Evolutionary conservation across 1,140 invertebrate species (phyloP).

Genomic region (Grapholita molesta): DNA sequence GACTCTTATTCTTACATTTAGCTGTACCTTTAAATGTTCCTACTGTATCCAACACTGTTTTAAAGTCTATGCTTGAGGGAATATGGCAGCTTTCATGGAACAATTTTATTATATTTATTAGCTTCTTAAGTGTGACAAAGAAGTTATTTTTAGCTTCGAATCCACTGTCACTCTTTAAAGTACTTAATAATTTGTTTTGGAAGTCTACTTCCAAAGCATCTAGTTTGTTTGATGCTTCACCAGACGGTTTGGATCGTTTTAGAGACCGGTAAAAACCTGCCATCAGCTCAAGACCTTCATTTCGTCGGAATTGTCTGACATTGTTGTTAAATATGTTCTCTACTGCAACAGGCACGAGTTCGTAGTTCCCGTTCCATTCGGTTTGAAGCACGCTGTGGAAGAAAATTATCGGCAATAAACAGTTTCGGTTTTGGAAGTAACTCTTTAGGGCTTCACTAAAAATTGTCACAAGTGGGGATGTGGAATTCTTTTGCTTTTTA

Average conservation of each 20-base stretch:
- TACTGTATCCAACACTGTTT: slow-evolving; percentile 42
- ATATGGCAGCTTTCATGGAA: slow-evolving; percentile 59
- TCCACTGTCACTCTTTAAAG: slow-evolving; percentile 39
- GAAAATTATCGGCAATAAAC: slow-evolving; percentile 80
- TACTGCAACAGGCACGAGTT: slow-evolving; percentile 77
- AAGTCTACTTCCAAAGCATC: slow-evolving; percentile 46
- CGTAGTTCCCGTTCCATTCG: slow-evolving; percentile 81
- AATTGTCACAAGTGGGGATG: slow-evolving; percentile 67
- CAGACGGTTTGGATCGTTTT: slow-evolving; percentile 57
- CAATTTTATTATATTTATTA: slow-evolving; percentile 57
- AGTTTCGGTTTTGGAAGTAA: slow-evolving; percentile 82
- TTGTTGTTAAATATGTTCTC: slow-evolving; percentile 80
- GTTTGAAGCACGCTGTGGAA: slow-evolving; percentile 82
- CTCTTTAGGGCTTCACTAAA: slow-evolving; percentile 77
- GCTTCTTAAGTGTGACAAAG: slow-evolving; percentile 50
- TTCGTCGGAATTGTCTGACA: slow-evolving; percentile 81
- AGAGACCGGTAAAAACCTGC: slow-evolving; percentile 80
- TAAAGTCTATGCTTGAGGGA: slow-evolving; percentile 48
- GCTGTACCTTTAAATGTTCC: slow-evolving; percentile 40
- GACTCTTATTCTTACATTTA: slow-evolving; percentile 35
- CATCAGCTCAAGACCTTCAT: slow-evolving; percentile 82
- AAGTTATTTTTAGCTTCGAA: slow-evolving; percentile 63
- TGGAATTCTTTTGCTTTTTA: slow-evolving; percentile 58
- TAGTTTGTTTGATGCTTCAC: slow-evolving; percentile 33
- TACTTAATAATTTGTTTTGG: slow-evolving; percentile 35